These are phyloP conservation scores for Solenodon paradoxus DNA, from an alignment of 2,113 vertebrate species.

Conservation along the genomic window DNA sequence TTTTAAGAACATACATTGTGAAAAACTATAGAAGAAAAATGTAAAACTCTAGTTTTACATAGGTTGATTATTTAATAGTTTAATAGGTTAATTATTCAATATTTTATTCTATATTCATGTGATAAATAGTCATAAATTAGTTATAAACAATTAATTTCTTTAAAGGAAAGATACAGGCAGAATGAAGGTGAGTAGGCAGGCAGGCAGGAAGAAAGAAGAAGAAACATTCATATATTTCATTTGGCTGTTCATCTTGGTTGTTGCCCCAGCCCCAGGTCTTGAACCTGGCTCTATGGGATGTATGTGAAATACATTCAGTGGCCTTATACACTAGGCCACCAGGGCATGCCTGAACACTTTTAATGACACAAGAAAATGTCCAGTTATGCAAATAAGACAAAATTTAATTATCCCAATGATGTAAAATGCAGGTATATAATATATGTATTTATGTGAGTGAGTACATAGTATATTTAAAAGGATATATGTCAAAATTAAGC, in stretches of 20 bases:
- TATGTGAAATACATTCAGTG: too few relatives aligned
- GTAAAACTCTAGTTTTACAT: background rate
- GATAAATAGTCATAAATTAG: background rate
- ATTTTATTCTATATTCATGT: background rate
- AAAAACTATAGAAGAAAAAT: background rate
- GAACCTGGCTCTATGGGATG: too few relatives aligned
- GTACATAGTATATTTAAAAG: background rate
- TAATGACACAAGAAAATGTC: background rate
- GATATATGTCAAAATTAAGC: background rate
- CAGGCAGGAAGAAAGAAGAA: too few relatives aligned
- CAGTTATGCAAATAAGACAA: conserved; percentile 1
- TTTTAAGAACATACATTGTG: background rate
- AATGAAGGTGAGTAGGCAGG: too few relatives aligned
- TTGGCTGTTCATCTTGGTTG: too few relatives aligned
- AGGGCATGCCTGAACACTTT: too few relatives aligned
- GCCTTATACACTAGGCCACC: too few relatives aligned
- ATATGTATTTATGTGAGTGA: background rate
- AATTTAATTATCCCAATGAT: background rate
- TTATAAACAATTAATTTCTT: conserved; percentile 18
- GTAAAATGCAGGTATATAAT: background rate
- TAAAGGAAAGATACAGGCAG: too few relatives aligned
- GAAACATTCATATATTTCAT: too few relatives aligned
- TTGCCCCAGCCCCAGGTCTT: too few relatives aligned
- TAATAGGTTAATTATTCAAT: background rate
- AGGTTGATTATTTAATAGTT: conserved; percentile 6